Evolutionary conservation across 2,888 invertebrate genomes (phyloP).

Genomic region (Sphinx pinastri): DNA sequence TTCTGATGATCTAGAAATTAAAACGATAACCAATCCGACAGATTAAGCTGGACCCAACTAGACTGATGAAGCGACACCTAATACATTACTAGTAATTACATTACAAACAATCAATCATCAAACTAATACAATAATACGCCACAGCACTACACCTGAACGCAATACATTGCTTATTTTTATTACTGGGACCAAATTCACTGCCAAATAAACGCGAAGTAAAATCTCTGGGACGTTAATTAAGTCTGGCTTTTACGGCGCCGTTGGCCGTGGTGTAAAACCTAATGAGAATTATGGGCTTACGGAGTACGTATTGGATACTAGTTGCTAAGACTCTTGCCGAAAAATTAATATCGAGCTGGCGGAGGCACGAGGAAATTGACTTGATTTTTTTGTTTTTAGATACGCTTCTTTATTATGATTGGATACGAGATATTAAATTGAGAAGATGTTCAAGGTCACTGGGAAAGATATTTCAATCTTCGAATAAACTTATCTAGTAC

Average conservation of each 20-base stretch:
- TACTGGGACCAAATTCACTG: conserved; percentile 69
- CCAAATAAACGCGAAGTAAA: conserved; percentile 72
- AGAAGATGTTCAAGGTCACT: no score
- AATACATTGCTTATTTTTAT: conserved; percentile 76
- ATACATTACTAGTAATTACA: background rate
- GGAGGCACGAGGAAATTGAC: background rate
- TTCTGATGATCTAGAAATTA: no score
- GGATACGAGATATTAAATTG: no score
- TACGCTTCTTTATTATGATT: no score
- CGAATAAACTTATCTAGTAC: no score
- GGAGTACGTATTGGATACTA: conserved; percentile 20
- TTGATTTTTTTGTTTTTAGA: background rate
- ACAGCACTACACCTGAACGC: conserved; percentile 51
- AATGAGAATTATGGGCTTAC: conserved; percentile 57
- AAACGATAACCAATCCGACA: no score
- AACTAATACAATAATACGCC: background rate
- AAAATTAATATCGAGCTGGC: background rate
- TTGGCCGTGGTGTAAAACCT: conserved; percentile 56
- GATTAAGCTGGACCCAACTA: no score
- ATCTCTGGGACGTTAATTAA: conserved; percentile 68
- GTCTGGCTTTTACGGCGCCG: conserved; percentile 71
- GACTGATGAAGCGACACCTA: no score
- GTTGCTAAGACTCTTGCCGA: background rate
- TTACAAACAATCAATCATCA: background rate
- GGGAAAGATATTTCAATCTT: no score